phyloP scores from a whole-genome alignment of 2,888 invertebrate genomes.

The Hypolimnas misippus region DNA sequence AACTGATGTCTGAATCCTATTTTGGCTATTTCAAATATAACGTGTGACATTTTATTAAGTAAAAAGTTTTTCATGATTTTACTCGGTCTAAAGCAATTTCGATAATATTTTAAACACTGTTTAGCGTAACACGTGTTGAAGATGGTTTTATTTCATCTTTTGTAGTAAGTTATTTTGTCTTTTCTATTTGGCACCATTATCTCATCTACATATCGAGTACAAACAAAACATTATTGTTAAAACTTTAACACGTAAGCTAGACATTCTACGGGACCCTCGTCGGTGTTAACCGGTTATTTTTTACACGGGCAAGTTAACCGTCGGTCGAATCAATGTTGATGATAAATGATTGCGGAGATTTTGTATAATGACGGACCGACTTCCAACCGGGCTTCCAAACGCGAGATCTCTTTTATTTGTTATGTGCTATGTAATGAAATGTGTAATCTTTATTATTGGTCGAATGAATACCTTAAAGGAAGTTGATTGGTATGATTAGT shows the following conservation, averaged over 20 bases:
- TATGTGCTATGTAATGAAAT: slow-evolving; percentile 59
- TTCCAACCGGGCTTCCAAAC: slow-evolving; percentile 55
- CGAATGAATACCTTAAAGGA: slow-evolving; percentile 17
- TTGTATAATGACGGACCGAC: slow-evolving; percentile 73
- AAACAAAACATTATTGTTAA: slow-evolving; percentile 14
- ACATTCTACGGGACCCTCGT: slow-evolving; percentile 34
- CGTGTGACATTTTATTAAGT: too few relatives aligned
- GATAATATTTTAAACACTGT: too few relatives aligned
- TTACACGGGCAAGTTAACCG: slow-evolving; percentile 71
- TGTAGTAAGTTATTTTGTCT: too few relatives aligned
- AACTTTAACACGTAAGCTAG: slow-evolving; percentile 24
- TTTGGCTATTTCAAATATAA: too few relatives aligned
- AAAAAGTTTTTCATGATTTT: too few relatives aligned
- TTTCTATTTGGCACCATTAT: too few relatives aligned
- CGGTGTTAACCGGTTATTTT: slow-evolving; percentile 38
- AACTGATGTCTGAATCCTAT: too few relatives aligned
- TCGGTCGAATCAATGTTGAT: slow-evolving; percentile 75
- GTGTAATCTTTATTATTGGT: slow-evolving; percentile 51
- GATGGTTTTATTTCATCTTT: too few relatives aligned
- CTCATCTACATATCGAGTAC: not conserved
- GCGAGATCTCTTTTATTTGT: slow-evolving; percentile 34
- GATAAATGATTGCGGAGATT: slow-evolving; percentile 82
- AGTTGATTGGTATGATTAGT: slow-evolving; percentile 5
- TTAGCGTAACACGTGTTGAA: too few relatives aligned
- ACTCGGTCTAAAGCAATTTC: too few relatives aligned